Percentiles rank a stretch among this genome's conserved stretches.
Conservation (phyloP, 2,888 invertebrate genomes). For the Chydorus sphaericus region DNA sequence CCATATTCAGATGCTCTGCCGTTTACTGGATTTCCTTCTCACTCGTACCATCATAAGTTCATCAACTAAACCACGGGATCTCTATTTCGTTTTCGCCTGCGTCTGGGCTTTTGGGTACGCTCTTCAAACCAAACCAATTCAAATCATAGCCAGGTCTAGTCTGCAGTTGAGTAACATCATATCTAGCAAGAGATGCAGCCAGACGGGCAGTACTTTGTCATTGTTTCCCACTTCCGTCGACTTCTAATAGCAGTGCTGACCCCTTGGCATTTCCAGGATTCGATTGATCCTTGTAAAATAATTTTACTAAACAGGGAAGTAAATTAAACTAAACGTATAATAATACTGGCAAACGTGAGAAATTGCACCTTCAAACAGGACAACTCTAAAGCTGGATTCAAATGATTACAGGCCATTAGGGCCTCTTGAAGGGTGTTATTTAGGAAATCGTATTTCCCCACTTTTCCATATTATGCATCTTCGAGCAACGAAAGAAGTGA, state of each 20-base stretch:
- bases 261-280: conserved; percentile 85
- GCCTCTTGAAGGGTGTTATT: conserved; percentile 76
- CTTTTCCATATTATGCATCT: conserved; percentile 87
- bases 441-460: conserved; percentile 59
- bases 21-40: too few species aligned
- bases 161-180: conserved; percentile 88
- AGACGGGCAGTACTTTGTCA: conserved; percentile 82
- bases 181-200: conserved; percentile 83
- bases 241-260: conserved; percentile 88
- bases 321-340: conserved; percentile 14
- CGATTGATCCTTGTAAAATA: conserved; percentile 59
- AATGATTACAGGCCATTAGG: conserved; percentile 83
- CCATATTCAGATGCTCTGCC: too few species aligned
- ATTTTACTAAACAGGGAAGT: conserved; percentile 37
- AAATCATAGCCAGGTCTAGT: conserved; percentile 76
- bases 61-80: too few species aligned
- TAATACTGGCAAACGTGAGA: conserved; percentile 85
- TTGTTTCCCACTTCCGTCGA: conserved; percentile 93
- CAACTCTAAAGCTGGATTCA: conserved; percentile 90
- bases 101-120: too few species aligned
- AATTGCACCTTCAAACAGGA: conserved; percentile 94
- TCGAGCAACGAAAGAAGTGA: conserved; percentile 93
- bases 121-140: too few species aligned
- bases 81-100: too few species aligned
- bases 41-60: too few species aligned